Percentiles rank a stretch among this genome's conserved stretches.
Conservation (phyloP, 2,888 invertebrate species). For the Drosophila robusta region DNA sequence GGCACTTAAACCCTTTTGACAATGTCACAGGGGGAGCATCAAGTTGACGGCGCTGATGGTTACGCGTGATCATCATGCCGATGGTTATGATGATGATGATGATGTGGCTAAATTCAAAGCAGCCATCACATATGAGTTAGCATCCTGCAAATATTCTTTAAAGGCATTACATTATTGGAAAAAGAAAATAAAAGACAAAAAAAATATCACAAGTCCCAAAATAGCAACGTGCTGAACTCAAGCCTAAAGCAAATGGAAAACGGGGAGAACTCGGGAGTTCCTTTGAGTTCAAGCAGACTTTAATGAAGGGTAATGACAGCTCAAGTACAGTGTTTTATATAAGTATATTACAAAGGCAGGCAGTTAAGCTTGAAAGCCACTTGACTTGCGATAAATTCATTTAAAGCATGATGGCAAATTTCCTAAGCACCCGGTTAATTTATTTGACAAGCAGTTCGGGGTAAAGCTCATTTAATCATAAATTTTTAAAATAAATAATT, state of each 20-base stretch:
- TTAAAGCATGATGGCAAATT: slow-evolving; percentile 24
- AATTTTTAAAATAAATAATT: slow-evolving; percentile 63
- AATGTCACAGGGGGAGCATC: slow-evolving; percentile 73
- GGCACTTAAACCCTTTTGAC: slow-evolving; percentile 80
- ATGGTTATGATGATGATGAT: slow-evolving; percentile 59
- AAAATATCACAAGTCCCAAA: slow-evolving; percentile 42
- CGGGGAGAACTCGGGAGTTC: background rate
- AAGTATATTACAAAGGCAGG: slow-evolving; percentile 37
- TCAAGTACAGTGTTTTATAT: slow-evolving; percentile 44
- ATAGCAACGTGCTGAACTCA: slow-evolving; percentile 38
- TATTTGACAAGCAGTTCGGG: slow-evolving; percentile 33
- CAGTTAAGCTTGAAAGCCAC: slow-evolving; percentile 28
- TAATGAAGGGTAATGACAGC: slow-evolving; percentile 56
- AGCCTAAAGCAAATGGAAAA: slow-evolving; percentile 3
- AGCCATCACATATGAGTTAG: slow-evolving; percentile 48
- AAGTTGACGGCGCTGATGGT: slow-evolving; percentile 60
- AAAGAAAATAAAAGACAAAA: background rate
- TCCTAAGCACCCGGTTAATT: slow-evolving; percentile 33
- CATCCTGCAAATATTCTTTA: slow-evolving; percentile 34
- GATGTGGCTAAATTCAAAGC: slow-evolving; percentile 69
- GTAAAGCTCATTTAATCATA: slow-evolving; percentile 63
- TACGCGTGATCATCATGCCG: slow-evolving; percentile 42
- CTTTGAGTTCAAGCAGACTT: slow-evolving; percentile 50
- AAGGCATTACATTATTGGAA: slow-evolving; percentile 53
- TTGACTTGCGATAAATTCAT: slow-evolving; percentile 40